Conservation (phyloP, 1,140 invertebrate species). For the Zaprionus camerounensis region DNA sequence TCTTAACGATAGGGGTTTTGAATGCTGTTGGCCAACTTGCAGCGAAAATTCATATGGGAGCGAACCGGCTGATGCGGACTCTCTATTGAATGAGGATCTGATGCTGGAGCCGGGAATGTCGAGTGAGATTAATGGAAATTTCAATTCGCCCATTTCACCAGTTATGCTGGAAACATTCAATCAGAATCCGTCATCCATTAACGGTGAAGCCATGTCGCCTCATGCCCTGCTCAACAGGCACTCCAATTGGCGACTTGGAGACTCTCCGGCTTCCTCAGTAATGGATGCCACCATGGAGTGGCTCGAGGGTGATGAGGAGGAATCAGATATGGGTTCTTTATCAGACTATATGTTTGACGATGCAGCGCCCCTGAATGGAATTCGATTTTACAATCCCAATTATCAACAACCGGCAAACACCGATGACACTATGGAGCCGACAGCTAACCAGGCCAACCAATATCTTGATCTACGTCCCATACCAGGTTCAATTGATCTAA, state of each 20-base stretch:
- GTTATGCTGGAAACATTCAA: neutral
- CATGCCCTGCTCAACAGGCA: neutral
- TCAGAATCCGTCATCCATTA: neutral
- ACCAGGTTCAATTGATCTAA: slow-evolving; percentile 39
- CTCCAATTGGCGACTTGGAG: neutral
- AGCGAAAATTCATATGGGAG: neutral
- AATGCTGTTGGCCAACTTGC: neutral
- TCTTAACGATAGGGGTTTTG: neutral
- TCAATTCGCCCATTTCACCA: neutral
- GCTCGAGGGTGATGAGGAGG: neutral
- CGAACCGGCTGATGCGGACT: neutral
- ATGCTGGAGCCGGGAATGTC: neutral
- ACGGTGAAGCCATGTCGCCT: neutral
- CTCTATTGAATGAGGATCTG: neutral
- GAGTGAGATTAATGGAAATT: neutral
- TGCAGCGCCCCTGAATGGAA: neutral
- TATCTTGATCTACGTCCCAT: slow-evolving; percentile 29
- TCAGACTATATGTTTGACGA: neutral
- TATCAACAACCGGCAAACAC: neutral
- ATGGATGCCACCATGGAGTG: neutral
- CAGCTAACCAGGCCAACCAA: neutral
- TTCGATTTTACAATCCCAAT: slow-evolving; percentile 13
- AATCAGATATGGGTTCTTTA: neutral
- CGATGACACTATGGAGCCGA: neutral
- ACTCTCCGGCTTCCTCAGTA: neutral